Percentiles rank a stretch among this genome's conserved stretches.
Evolutionary conservation across 2,113 vertebrate species (phyloP).

Genomic region (Tonatia bakeri): DNA sequence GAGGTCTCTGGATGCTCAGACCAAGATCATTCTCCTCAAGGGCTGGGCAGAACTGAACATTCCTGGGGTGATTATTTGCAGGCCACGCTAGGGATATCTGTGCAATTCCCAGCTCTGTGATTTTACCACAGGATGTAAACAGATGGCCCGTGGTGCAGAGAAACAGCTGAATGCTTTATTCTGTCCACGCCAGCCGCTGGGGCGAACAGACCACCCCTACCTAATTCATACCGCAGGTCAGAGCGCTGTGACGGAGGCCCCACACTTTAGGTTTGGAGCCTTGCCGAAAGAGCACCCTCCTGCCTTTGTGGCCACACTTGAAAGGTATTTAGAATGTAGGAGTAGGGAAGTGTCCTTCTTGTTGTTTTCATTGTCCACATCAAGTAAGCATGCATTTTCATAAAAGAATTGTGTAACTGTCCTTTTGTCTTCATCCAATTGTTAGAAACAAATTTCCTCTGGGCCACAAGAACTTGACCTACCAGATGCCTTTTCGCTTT

Average conservation of each 20-base stretch:
- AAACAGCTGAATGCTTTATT: background rate
- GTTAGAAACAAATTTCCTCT: conserved; percentile 41
- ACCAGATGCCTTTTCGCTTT: background rate
- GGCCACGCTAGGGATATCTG: background rate
- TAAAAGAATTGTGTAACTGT: conserved; percentile 39
- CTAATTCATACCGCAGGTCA: background rate
- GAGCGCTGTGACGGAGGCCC: background rate
- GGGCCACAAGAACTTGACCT: background rate
- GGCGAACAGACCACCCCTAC: background rate
- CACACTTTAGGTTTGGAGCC: background rate
- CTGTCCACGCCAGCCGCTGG: background rate
- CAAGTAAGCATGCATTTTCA: background rate
- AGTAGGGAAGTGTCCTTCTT: background rate
- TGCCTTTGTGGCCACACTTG: background rate
- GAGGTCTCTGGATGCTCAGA: background rate
- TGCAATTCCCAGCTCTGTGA: background rate
- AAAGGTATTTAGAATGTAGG: background rate
- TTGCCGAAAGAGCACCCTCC: background rate
- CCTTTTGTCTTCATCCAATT: conserved; percentile 35
- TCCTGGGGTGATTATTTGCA: conserved; percentile 35
- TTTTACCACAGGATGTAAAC: background rate
- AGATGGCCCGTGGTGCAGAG: background rate
- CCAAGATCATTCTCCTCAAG: background rate
- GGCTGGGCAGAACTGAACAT: background rate
- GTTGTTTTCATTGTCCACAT: background rate